Evolutionary conservation across 2,113 vertebrate species (phyloP).

Genomic region (Etia nguti): DNA sequence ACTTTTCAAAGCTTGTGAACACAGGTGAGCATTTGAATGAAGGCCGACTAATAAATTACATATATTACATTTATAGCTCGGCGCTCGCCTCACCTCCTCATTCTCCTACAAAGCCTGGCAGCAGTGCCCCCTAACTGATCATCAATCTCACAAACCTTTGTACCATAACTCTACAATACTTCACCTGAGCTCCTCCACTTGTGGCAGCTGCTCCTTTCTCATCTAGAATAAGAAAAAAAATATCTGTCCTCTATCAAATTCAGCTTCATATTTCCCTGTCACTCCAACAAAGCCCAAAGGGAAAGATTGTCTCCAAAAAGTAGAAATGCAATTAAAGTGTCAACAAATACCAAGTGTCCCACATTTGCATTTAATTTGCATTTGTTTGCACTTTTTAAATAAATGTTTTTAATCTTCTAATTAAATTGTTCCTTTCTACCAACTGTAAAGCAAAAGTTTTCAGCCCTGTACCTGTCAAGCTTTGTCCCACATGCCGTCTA

Average conservation of each 20-base stretch:
- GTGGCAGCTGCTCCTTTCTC: neutral
- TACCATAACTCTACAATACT: neutral
- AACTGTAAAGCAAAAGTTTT: neutral
- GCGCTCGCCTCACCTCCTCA: neutral
- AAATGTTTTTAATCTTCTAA: neutral
- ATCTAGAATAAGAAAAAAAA: neutral
- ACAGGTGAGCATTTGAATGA: neutral
- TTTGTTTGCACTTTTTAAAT: neutral
- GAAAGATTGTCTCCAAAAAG: neutral
- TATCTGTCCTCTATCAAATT: neutral
- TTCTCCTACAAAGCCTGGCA: neutral
- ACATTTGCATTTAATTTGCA: neutral
- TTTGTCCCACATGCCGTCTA: neutral
- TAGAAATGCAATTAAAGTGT: neutral
- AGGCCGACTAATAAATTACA: neutral
- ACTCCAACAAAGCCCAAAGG: neutral
- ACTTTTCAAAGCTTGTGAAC: neutral
- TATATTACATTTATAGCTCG: neutral
- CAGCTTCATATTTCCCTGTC: neutral
- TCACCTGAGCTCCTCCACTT: neutral
- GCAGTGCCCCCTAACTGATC: neutral
- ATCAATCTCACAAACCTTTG: constrained; percentile 10
- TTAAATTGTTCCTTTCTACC: neutral
- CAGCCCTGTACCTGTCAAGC: neutral
- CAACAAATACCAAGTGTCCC: neutral